Evolutionary conservation across 2,888 invertebrate genomes (phyloP).

Genomic region (Anthoptus insignis): DNA sequence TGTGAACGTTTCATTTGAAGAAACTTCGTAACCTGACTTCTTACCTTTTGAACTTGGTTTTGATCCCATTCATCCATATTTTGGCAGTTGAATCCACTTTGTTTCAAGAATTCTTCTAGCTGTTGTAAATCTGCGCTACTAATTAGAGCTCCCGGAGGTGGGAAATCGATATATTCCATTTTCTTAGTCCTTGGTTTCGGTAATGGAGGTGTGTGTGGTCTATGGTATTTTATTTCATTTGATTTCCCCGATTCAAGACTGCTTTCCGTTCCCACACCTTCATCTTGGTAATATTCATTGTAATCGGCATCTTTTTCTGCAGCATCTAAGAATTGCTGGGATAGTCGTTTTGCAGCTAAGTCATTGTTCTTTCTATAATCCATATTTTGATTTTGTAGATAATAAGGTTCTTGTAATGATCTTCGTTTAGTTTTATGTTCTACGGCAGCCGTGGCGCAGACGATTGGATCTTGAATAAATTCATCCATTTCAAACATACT

Average conservation of each 20-base stretch:
- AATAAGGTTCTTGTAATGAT: conserved; percentile 92
- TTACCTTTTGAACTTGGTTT: conserved; percentile 90
- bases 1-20: conserved; percentile 90
- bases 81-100: conserved; percentile 90
- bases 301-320: conserved; percentile 85
- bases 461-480: conserved; percentile 80
- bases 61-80: conserved; percentile 90
- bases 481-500: conserved; percentile 94
- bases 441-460: conserved; percentile 77
- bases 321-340: conserved; percentile 83
- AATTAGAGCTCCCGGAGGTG: conserved; percentile 82
- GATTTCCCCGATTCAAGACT: conserved; percentile 88
- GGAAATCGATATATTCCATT: conserved; percentile 81
- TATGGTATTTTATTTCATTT: conserved; percentile 79
- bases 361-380: conserved; percentile 84
- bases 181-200: conserved; percentile 82
- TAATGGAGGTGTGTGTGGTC: conserved; percentile 83
- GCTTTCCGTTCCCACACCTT: conserved; percentile 88
- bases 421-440: conserved; percentile 88
- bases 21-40: conserved; percentile 91
- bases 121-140: conserved; percentile 89
- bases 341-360: conserved; percentile 81
- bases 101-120: conserved; percentile 90
- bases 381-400: conserved; percentile 83
- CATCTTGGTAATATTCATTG: conserved; percentile 86